Conservation (phyloP, 2,797 vertebrate genomes). For the Prunella strophiata region DNA sequence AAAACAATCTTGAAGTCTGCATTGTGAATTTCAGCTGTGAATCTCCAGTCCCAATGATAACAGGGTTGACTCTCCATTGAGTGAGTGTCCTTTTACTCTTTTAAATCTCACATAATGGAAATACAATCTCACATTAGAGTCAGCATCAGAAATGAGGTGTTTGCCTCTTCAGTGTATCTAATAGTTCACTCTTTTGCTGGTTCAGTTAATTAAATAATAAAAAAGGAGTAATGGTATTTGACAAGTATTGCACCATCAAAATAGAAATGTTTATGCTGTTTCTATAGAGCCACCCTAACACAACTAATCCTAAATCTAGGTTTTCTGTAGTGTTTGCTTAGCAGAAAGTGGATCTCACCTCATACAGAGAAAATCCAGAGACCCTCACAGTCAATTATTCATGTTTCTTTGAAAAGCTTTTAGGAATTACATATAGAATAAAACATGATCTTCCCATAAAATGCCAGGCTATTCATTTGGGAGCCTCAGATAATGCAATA, state of each 20-base stretch:
- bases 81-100: not conserved
- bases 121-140: not conserved
- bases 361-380: conserved; percentile 65
- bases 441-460: conserved; percentile 76
- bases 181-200: not conserved
- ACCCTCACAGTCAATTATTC: conserved; percentile 73
- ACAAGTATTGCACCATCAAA: not conserved
- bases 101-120: not conserved
- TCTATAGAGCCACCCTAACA: conserved; percentile 13
- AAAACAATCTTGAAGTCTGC: not conserved
- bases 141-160: not conserved
- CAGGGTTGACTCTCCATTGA: not conserved
- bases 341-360: conserved; percentile 61
- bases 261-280: conserved; percentile 16
- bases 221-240: not conserved
- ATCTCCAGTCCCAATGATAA: not conserved
- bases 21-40: not conserved
- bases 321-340: conserved; percentile 30
- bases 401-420: conserved; percentile 74
- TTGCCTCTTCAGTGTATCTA: not conserved
- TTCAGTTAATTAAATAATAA: not conserved
- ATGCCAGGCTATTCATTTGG: conserved; percentile 71
- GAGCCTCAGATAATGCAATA: conserved; percentile 71
- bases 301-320: conserved; percentile 23
- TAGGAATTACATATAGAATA: conserved; percentile 76